Evolutionary conservation across 2,888 invertebrate genomes (phyloP).

Genomic region (Dolichopus griseipennis): DNA sequence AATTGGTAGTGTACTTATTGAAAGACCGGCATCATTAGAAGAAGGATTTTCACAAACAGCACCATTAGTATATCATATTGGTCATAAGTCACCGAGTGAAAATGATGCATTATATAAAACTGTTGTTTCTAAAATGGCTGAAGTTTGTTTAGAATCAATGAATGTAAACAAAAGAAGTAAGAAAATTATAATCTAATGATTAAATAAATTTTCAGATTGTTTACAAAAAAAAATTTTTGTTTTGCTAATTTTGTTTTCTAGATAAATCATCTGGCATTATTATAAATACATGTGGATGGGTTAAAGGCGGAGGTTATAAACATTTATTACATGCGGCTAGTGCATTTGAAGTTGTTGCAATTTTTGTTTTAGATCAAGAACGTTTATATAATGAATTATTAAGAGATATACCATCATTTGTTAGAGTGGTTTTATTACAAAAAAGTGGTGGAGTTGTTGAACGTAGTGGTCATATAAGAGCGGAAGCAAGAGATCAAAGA

Average conservation of each 20-base stretch:
- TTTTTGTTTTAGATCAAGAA: constrained; percentile 93
- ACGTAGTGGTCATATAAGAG: constrained; percentile 60
- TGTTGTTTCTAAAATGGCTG: constrained; percentile 74
- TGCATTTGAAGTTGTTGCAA: constrained; percentile 91
- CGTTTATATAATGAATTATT: constrained; percentile 88
- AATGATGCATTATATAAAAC: constrained; percentile 80
- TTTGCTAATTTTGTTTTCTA: constrained; percentile 37
- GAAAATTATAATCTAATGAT: constrained; percentile 15
- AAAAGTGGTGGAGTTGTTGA: constrained; percentile 98
- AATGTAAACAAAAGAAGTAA: constrained; percentile 79
- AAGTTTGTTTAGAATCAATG: constrained; percentile 73
- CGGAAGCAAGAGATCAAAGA: constrained; percentile 67
- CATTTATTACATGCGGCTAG: constrained; percentile 79
- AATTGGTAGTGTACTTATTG: constrained; percentile 80
- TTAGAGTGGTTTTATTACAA: constrained; percentile 83
- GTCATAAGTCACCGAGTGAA: constrained; percentile 65
- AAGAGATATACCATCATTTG: constrained; percentile 86
- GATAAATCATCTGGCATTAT: constrained; percentile 82
- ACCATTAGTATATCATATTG: constrained; percentile 88
- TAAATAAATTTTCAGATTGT: background rate
- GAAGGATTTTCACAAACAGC: constrained; percentile 93
- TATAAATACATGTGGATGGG: constrained; percentile 97
- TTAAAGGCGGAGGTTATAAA: constrained; percentile 84
- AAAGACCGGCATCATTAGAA: constrained; percentile 86
- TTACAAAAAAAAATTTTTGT: background rate